Evolutionary conservation across 2,797 vertebrate genomes (phyloP), one percentile per base, ranked within the genome.

Genomic region (Gambelia wislizenii): DNA sequence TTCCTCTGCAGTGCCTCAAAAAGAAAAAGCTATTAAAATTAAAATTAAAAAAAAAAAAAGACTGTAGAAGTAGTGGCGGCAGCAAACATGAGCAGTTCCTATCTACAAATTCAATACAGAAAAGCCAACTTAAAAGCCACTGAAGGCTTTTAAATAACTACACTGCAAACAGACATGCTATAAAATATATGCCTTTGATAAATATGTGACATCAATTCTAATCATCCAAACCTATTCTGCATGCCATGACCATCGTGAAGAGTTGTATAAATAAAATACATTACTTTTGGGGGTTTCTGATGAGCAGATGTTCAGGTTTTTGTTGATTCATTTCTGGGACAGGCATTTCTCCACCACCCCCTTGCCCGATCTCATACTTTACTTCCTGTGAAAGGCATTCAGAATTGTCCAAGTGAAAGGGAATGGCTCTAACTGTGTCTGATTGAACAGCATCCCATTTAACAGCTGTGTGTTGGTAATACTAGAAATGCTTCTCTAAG

Each of bases 341-440:
- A 95, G 92, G 87, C 91, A 52, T 47, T 96, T 96, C 96, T 87
- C 85, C 78, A 85, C 81, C 2, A 78, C 82, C 85, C 89, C 81
- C 83, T 81, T 20, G 44, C 84, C 86, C 87, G 89, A 92, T 74
- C 93, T 95, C 95, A 94, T 94, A 92, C 91, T 96, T 93, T 95
- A 95, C 95, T 97, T 96, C 96, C 96, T 97, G 95, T 95, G 94
- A 96, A 95, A 96, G 95, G 94, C 97, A 97, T 97, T 96, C 94
- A 97, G 95, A 96, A 96, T 89, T 95, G 97, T 96, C 93, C 27
- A 93, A 95, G 96, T 97, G 96, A 97, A 97, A 96, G 93, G 91
- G 94, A 93, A 97, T 93, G 96, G 95, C 95, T 95, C 95, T 96
- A 95, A 94, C 96, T 97, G 89, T 95, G 95, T 97, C 94, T 94